Evolutionary conservation across 2,888 invertebrate species (phyloP), one percentile per base, ranked within the genome.

Genomic region (Isoperla grammatica): DNA sequence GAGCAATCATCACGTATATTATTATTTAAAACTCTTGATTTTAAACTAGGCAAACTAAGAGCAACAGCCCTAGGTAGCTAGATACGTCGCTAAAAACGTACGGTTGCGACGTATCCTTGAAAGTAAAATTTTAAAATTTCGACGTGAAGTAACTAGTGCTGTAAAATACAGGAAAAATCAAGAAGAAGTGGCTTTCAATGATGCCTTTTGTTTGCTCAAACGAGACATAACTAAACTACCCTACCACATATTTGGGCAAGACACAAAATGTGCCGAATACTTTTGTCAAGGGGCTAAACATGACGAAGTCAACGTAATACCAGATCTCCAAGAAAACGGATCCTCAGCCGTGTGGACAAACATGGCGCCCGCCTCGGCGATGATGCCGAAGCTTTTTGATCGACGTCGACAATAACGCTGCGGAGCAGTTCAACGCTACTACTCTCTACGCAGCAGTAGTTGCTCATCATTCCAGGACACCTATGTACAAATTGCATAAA

Each of bases 191-290:
- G n/a, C 9, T 23, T 22, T 29, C 29, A 29, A 37, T 17, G 56
- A 43, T 12, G 19, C 19, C 9, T 22, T 60, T 1, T n/a, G 13
- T 3, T 22, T 35, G 13, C 40, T 60, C 11, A 29, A 46, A 13
- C 17, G 20, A 4, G 60, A 57, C 20, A 50, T 60, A 2, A 40
- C 20, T 9, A 62, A 62, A 20, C 58, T 57, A 5, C 60, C 60
- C 39, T 40, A 57, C 20, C 62, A 60, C 43, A 55, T 63, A 20
- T 63, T 63, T 22, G 58, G 62, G 1, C 55, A 63, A 1, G 60
- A 58, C 35, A 2, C 17, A 11, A 15, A 42, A 4, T 62, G 62
- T 17, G 43, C 43, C 11, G 29, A 37, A 3, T 58, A 57, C 20
- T 63, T 60, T 35, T 60, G 62, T 29, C 22, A 49, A 11, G 57